Evolutionary conservation across 2,113 vertebrate species (phyloP), one percentile per base, ranked within the genome.

Genomic region (Etheostoma cragini): DNA sequence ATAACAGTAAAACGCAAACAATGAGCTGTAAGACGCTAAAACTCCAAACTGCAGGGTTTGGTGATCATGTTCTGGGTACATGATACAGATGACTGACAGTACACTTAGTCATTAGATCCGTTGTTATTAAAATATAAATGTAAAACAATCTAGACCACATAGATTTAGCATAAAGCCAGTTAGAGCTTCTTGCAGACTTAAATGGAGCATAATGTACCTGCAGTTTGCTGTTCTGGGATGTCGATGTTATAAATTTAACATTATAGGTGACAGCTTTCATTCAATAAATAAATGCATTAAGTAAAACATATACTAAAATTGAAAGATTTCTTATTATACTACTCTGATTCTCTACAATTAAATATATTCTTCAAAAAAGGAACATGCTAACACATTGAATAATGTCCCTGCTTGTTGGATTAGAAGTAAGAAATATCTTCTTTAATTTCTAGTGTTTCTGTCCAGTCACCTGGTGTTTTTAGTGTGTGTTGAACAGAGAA

Each of bases 361-460:
- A 61, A 63, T 85, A 67, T 47, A 49, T 64, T 3, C 52, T 24
- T 68, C 72, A 61, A 69, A 81, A 73, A 62, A n/a, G 1, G 14
- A 24, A 24, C n/a, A 26, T 60, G 17, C 38, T 6, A 42, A 50
- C 63, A n/a, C 30, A 69, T 69, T 46, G 56, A 11, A 17, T 16
- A 19, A 22, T 68, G 24, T 21, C 16, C 46, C 54, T 80, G 50
- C 22, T 50, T 50, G 21, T 65, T 47, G 47, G 57, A 72, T 35
- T 75, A 56, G 83, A 84, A 81, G 76, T 78, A 45, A 74, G 26
- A 72, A 81, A 68, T 42, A 49, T 35, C n/a, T n/a, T 8, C 16
- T 64, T 62, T 58, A 6, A 62, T 24, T 50, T 16, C 35, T 6
- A 17, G 69, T 68, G 65, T 71, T 45, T 84, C 33, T 74, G 10